Evolutionary conservation across 2,797 vertebrate species (phyloP), one percentile per base, ranked within the genome.

Genomic region (Neopelma chrysocephalum): DNA sequence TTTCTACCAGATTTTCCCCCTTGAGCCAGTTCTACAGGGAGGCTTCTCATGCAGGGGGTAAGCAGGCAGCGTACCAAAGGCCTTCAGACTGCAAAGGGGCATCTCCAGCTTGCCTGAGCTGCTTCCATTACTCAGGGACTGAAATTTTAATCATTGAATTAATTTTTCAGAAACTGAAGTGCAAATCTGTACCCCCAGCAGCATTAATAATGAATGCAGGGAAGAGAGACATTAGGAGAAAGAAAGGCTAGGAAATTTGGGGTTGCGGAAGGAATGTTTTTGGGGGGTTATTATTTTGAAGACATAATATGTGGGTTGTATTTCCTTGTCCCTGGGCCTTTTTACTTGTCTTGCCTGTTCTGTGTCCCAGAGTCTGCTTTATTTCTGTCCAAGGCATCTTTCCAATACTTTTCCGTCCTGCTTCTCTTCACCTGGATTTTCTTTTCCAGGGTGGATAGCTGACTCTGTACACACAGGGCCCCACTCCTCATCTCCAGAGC

Each of bases 61-160:
- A 92, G 62, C 13, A 15, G 87, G 70, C 78, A 82, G 36, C 22
- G 5, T 40, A 94, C 82, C 88, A 90, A 61, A 86, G 80, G 77
- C 85, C 93, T 95, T 75, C 75, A 47, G 31, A 76, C 79, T 93
- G 89, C 69, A 95, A 17, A 94, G 95, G 92, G 92, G 94, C 83
- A 80, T 89, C 86, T 89, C 85, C 82, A 86, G 82, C 87, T 96
- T 97, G 83, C 57, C 57, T 54, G 73, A 96, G 82, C 92, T 79
- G 53, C 89, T 97, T 93, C 83, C 84, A 80, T 96, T 94, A 95
- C 95, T 96, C 78, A 89, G 93, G 89, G 89, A 96, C 96, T 98
- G 96, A 97, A 98, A 98, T 97, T 98, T 97, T 98, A 97, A 98
- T 98, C 94, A 96, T 96, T 94, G 65, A 97, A 98, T 98, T 96